Evolutionary conservation across 2,797 vertebrate species (phyloP), one percentile per base, ranked within the genome.

Genomic region (Discoglossus pictus): DNA sequence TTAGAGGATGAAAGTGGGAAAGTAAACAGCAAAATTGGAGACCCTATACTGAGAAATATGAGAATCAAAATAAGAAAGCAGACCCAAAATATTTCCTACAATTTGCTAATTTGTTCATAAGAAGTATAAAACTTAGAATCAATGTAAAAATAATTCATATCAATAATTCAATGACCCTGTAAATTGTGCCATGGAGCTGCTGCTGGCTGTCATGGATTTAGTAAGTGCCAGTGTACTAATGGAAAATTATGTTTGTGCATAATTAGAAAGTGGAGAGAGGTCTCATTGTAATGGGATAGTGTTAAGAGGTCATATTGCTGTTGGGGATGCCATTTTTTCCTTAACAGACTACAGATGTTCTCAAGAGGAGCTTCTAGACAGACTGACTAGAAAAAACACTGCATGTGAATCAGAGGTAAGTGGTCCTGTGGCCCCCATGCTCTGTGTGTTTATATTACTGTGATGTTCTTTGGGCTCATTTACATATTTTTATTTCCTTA

Each of bases 321-420:
- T n/a, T n/a, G n/a, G n/a, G n/a, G n/a, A n/a, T n/a, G n/a, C 94
- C 42, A 13, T 36, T 5, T 74, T 59, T 65, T 83, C 88, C 90
- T 96, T 95, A 86, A 96, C 77, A 21, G 2, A 51, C 11, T 11
- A 2, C 75, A 99, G 97, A 76, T 99, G 97, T 65, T 80, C 89
- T 0, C 90, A 97, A 18, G 97, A 98, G 65, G 95, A 97, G 74
- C 80, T 99, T 70, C 82, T 98, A 31, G 96, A 99, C 60, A 88
- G 94, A 78, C 89, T 97, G 76, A 91, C 79, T 17, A 92, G 87
- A 79, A 99, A 96, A 75, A 81, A 92, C 31, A 84, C 86, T 0
- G 75, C 98, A 31, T 89, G 88, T 50, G 97, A 99, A 82, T 94
- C 92, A 0, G 96, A 99, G 85, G 97, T 98, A 79, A 87, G 95